Conservation (phyloP, 1,140 invertebrate species). For the Solenopsis invicta region DNA sequence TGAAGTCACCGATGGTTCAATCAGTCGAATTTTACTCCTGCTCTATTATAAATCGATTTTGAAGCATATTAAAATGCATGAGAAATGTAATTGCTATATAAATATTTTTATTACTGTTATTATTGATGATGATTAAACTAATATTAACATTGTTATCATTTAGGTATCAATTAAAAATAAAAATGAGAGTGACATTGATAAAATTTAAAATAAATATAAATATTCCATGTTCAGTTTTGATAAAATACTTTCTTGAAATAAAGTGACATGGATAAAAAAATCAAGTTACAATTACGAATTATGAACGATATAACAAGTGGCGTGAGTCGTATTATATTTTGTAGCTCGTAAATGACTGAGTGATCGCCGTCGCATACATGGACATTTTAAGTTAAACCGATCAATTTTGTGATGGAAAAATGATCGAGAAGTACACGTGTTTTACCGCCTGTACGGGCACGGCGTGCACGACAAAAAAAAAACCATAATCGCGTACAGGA, state of each 20-base stretch:
- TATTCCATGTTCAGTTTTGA: not conserved
- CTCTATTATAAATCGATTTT: not conserved
- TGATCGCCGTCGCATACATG: not conserved
- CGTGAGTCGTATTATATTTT: not conserved
- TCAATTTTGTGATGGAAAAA: conserved; percentile 71
- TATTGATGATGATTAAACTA: not conserved
- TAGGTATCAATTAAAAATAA: not conserved
- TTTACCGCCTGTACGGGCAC: conserved; percentile 75
- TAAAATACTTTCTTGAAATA: not conserved
- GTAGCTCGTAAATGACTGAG: conserved; percentile 29
- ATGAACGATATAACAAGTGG: not conserved
- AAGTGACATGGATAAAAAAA: not conserved
- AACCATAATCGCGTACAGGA: conserved; percentile 80
- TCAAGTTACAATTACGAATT: not conserved
- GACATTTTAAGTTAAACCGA: conserved; percentile 29
- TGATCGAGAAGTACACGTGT: conserved; percentile 71
- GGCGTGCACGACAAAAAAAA: conserved; percentile 77
- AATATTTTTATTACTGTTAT: not conserved
- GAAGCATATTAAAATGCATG: not conserved
- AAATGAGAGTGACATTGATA: not conserved
- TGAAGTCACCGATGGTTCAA: conserved; percentile 16
- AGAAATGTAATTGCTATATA: not conserved
- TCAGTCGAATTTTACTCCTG: not conserved
- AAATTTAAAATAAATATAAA: not conserved
- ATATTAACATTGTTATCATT: not conserved